Base-by-base conservation (phyloP, 2,797 vertebrate genomes). In the Adrianichthys oophorus region DNA sequence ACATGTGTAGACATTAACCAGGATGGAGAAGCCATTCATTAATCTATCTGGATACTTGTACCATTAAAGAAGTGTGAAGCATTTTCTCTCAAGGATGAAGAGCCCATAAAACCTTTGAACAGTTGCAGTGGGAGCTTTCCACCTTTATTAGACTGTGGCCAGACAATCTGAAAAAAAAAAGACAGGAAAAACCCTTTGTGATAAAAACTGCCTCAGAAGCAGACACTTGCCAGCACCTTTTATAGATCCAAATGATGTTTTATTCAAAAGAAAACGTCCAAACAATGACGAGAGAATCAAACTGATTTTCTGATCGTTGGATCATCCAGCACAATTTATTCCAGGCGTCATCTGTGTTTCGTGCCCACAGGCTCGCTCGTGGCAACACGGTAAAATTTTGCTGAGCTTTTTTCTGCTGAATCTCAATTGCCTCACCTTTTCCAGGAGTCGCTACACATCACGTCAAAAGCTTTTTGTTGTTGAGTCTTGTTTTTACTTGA, bases 351-450 rank as follows among this genome's bases (percentile, higher is more conserved):
- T 63, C 65, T 50, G 44, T 72, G 50, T 48, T 54, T 46, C 66
- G 60, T 65, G 68, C 72, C 78, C 64, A 59, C 56, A 57, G 78
- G 72, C 82, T 74, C 1, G 56, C 79, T 76, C 65, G 12, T 60
- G 74, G 78, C 81, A 32, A 58, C 44, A 47, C 4, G 54, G 67
- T 79, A 76, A 3, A 85, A 74, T 41, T 78, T 58, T 48, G 59
- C 56, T 74, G 17, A 24, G 59, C 58, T 72, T 49, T 71, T 54
- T 21, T 21, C 51, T 56, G 64, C 69, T 75, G 72, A 84, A 79
- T 78, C 56, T 75, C 71, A 82, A 78, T 82, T 44, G 45, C 61
- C 68, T 79, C 62, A 48, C 48, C 72, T 67, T 67, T 23, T 65
- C 56, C 26, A 17, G 50, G 48, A 76, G 24, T 77, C 79, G 70